These are phyloP conservation scores for Perca fluviatilis DNA, from an alignment of 2,113 vertebrate genomes.

Conservation along the genomic window DNA sequence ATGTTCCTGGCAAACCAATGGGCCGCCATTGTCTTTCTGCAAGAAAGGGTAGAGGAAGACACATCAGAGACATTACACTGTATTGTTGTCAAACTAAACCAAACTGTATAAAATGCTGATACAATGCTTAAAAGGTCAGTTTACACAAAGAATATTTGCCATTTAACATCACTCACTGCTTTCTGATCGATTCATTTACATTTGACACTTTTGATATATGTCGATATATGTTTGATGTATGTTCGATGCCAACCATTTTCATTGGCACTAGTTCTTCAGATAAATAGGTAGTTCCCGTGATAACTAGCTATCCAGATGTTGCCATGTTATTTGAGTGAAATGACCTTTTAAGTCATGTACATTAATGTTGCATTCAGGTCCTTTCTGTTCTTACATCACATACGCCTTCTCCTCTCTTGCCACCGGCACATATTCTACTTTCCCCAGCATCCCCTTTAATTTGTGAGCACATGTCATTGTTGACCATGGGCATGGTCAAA, in stretches of 20 bases:
- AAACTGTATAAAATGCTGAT: background rate
- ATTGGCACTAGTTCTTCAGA: background rate
- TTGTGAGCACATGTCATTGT: conserved; percentile 91
- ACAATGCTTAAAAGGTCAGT: background rate
- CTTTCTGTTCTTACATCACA: conserved; percentile 90
- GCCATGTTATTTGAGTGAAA: background rate
- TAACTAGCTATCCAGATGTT: background rate
- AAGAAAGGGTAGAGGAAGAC: conserved; percentile 1
- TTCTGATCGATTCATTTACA: no score
- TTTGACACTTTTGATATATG: no score
- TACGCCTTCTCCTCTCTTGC: conserved; percentile 90
- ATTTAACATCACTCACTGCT: no score
- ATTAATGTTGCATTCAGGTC: background rate
- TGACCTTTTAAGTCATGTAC: background rate
- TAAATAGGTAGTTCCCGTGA: background rate
- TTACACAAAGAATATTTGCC: background rate
- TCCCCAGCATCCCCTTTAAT: conserved; percentile 91
- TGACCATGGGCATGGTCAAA: conserved; percentile 90
- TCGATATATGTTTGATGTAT: no score
- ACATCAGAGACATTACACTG: conserved; percentile 17
- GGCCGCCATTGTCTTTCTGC: conserved; percentile 95
- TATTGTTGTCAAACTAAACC: background rate
- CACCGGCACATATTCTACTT: conserved; percentile 93
- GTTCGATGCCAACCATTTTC: background rate
- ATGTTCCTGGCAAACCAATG: conserved; percentile 93